These are phyloP conservation scores for Ptyas mucosa DNA, from an alignment of 2,113 vertebrate genomes.

Conservation along the genomic window DNA sequence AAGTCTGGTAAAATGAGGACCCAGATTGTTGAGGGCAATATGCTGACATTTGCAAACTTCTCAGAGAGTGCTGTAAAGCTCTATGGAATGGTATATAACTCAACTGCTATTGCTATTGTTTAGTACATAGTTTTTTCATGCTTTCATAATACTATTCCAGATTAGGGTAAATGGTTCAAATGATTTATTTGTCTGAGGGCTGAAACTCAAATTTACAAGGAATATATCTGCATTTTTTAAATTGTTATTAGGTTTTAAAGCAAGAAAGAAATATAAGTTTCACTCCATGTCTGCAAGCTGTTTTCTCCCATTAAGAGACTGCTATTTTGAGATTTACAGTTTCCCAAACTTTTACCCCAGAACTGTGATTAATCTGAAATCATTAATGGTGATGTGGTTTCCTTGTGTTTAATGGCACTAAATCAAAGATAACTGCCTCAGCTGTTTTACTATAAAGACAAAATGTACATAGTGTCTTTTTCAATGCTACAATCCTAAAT, in stretches of 20 bases:
- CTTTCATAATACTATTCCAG: background rate
- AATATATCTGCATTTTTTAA: background rate
- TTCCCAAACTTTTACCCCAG: background rate
- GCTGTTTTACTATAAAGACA: background rate
- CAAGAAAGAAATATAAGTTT: background rate
- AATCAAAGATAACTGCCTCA: background rate
- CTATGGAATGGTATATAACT: background rate
- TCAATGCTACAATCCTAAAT: background rate
- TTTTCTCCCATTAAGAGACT: background rate
- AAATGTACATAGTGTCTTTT: background rate
- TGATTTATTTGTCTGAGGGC: background rate
- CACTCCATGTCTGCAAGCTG: background rate
- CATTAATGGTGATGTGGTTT: background rate
- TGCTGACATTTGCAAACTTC: background rate
- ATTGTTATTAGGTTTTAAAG: background rate
- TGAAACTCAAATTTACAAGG: background rate
- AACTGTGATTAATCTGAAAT: constrained; percentile 1
- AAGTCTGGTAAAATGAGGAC: background rate
- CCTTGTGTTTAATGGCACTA: constrained; percentile 1
- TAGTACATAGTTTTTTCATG: background rate
- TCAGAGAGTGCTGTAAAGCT: background rate
- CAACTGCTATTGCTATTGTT: background rate
- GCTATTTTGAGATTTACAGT: background rate
- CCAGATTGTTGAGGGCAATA: background rate
- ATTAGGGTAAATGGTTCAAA: background rate